Evolutionary conservation across 2,888 invertebrate genomes (phyloP).

Genomic region (Tridacna gigas): DNA sequence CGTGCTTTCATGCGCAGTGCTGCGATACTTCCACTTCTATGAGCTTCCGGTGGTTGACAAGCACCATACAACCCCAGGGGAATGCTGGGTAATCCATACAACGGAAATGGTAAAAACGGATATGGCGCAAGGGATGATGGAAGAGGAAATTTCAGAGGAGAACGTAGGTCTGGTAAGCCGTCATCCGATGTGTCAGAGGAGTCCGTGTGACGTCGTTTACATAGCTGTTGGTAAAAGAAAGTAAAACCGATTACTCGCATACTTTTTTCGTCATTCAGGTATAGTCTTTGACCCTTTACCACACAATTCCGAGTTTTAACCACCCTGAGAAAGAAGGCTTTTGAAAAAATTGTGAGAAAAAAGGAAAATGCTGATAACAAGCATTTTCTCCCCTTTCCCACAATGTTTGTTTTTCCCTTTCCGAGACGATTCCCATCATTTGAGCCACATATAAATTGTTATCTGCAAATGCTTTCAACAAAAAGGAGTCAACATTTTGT

Average conservation of each 20-base stretch:
- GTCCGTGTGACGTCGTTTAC: constrained; percentile 33
- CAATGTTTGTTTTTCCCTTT: too few species aligned
- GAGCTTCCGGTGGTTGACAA: constrained; percentile 59
- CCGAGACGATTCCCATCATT: too few species aligned
- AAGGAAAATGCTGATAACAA: too few species aligned
- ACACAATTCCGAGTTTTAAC: too few species aligned
- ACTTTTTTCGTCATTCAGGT: neutral
- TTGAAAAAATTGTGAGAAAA: too few species aligned
- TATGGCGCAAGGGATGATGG: constrained; percentile 53
- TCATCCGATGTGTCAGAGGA: constrained; percentile 28
- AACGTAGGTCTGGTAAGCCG: constrained; percentile 37
- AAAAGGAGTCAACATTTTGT: too few species aligned
- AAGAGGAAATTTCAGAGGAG: constrained; percentile 59
- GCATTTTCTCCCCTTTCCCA: too few species aligned
- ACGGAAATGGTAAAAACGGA: constrained; percentile 64
- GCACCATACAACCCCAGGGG: constrained; percentile 56
- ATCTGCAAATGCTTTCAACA: too few species aligned
- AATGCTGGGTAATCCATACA: constrained; percentile 57
- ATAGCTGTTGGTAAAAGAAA: constrained; percentile 7
- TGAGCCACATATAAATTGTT: too few species aligned
- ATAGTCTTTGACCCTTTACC: too few species aligned
- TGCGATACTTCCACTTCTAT: constrained; percentile 71
- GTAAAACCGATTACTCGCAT: neutral
- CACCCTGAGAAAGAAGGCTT: too few species aligned
- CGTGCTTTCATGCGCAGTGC: constrained; percentile 74